These are phyloP conservation scores for Holocentrus rufus DNA, from an alignment of 2,797 vertebrate genomes.

Conservation along the genomic window DNA sequence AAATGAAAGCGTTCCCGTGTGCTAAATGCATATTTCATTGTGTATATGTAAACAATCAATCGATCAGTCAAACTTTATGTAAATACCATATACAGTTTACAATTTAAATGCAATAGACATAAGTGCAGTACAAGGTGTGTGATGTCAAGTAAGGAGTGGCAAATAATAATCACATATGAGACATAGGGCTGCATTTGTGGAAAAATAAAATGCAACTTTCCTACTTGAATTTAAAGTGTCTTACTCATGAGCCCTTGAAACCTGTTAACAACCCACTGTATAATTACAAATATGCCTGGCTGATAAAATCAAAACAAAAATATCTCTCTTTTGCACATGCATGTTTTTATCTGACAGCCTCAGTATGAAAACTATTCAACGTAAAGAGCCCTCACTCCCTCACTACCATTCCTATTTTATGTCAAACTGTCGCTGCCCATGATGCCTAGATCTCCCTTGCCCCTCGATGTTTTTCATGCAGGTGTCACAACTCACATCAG, in stretches of 20 bases:
- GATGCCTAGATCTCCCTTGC: too few relatives aligned
- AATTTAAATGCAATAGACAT: too few relatives aligned
- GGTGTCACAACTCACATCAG: constrained; percentile 27
- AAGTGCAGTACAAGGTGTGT: too few relatives aligned
- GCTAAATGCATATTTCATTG: neutral
- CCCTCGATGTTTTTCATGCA: constrained; percentile 20
- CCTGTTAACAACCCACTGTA: constrained; percentile 30
- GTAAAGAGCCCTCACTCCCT: too few relatives aligned
- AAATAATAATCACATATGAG: too few relatives aligned
- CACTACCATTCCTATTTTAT: too few relatives aligned
- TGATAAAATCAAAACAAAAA: constrained; percentile 24
- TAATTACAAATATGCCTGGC: constrained; percentile 31
- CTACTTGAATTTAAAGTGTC: constrained; percentile 23
- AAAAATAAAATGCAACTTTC: constrained; percentile 12
- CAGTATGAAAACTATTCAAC: too few relatives aligned
- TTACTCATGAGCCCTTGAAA: constrained; percentile 30
- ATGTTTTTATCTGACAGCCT: neutral
- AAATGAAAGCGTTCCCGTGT: neutral
- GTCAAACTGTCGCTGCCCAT: too few relatives aligned
- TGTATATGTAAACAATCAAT: constrained; percentile 12
- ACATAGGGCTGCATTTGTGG: neutral
- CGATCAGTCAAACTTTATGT: too few relatives aligned
- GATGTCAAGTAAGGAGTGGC: too few relatives aligned
- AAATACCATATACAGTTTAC: too few relatives aligned
- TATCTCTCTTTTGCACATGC: constrained; percentile 4